Evolutionary conservation across 1,140 invertebrate genomes (phyloP).

Genomic region (Megalonaias nervosa): DNA sequence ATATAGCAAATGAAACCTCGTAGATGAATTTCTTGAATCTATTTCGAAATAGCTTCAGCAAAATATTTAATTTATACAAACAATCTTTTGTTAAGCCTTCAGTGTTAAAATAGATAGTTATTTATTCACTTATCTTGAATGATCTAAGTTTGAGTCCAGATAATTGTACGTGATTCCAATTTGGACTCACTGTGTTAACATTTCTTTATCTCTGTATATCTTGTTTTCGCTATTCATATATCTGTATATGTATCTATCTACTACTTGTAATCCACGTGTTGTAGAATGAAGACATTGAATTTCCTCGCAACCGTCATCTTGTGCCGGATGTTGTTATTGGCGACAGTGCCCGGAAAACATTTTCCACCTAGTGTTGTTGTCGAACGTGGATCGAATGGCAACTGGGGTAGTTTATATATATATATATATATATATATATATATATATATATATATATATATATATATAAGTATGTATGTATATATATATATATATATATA

Average conservation of each 20-base stretch:
- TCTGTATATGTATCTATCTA: constrained; percentile 13
- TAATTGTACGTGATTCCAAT: too few species aligned
- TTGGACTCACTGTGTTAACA: too few species aligned
- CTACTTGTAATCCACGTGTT: constrained; percentile 7
- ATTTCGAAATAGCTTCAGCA: too few species aligned
- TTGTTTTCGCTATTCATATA: too few species aligned
- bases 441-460: constrained; percentile 6
- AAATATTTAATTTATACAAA: too few species aligned
- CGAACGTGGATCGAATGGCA: neutral
- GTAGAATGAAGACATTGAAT: constrained; percentile 16
- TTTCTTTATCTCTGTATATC: too few species aligned
- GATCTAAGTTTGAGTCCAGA: too few species aligned
- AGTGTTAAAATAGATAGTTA: too few species aligned
- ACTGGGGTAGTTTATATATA: neutral
- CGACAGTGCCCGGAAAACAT: neutral
- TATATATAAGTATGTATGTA: neutral
- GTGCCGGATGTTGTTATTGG: neutral
- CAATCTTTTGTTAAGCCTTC: too few species aligned
- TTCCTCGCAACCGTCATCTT: neutral
- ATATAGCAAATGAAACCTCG: too few species aligned
- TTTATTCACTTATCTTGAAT: too few species aligned
- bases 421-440: neutral
- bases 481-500: neutral
- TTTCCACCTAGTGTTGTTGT: constrained; percentile 6
- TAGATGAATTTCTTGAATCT: too few species aligned